Base-by-base conservation (phyloP, 1,140 invertebrate genomes). In the Aricia agestis region DNA sequence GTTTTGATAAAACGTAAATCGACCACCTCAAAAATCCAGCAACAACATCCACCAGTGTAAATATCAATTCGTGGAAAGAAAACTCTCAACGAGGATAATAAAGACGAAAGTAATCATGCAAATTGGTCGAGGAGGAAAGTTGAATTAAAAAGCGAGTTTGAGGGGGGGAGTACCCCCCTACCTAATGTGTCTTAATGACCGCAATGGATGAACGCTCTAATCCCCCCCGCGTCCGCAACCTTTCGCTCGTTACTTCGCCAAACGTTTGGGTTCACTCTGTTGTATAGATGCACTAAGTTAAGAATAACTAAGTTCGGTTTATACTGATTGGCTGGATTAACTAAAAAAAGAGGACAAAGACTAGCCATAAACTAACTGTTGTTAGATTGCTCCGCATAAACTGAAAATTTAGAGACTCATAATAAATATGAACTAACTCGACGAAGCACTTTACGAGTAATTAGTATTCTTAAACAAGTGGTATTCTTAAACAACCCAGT, bases 51-150 rank as follows among this genome's bases (percentile, higher is more conserved):
- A 18, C 59, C 74, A 74, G 69, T 74, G 74, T 72, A 70, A 76
- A 79, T 79, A 76, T 63, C 58, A 71, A 68, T 72, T 69, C 58
- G 71, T 57, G 59, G 52, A 68, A 71, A 74, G 74, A 77, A 69
- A 67, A 72, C 63, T 68, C 59, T 65, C 67, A 52, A 63, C 69
- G 77, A 75, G 82, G 79, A 80, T 85, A 88, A 90, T 90, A 90
- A 90, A 90, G 88, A 85, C 77, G 84, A 85, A 87, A 90, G 87
- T 88, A 87, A 90, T 90, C 87, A 90, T 90, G 87, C 87, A 90
- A 90, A 90, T 90, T 87, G 86, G 79, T 71, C 71, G 77, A 83
- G 82, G 79, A 85, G 82, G 82, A 85, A 90, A 88, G 87, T 90
- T 88, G 87, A 90, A 90, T 90, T 90, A 90, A 90, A 88, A 90